These are phyloP conservation scores for Sturnira hondurensis DNA, from an alignment of 2,113 vertebrate species.

Conservation along the genomic window DNA sequence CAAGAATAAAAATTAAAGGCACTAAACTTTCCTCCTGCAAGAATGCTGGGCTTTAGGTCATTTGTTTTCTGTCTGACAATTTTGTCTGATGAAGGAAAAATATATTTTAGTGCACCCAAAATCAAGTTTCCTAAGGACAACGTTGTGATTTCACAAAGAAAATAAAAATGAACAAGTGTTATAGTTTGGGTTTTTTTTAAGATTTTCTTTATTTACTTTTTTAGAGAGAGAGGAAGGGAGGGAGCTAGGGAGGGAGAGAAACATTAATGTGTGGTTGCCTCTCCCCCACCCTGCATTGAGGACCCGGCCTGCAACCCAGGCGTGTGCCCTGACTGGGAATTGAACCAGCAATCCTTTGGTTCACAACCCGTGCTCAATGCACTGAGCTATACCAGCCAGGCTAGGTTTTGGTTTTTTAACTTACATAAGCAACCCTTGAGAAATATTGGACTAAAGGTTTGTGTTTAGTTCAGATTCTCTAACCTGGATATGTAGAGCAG, in stretches of 20 bases:
- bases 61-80: neutral
- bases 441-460: neutral
- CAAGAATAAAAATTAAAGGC: neutral
- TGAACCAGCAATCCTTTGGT: too few relatives aligned
- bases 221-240: too few relatives aligned
- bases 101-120: neutral
- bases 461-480: neutral
- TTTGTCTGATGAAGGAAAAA: neutral
- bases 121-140: neutral
- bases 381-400: too few relatives aligned
- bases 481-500: neutral
- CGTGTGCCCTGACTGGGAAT: too few relatives aligned
- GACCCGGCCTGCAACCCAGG: too few relatives aligned
- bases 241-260: too few relatives aligned
- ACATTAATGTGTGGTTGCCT: too few relatives aligned
- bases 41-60: neutral
- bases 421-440: neutral
- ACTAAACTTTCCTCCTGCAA: neutral
- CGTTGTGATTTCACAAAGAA: neutral
- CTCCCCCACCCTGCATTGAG: too few relatives aligned
- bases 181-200: neutral
- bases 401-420: neutral
- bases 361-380: too few relatives aligned
- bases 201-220: too few relatives aligned
- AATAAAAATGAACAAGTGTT: neutral